Percentiles rank a stretch among this genome's conserved stretches.
These are phyloP conservation scores for Tyrannus savana DNA, from an alignment of 2,113 vertebrate genomes.

Conservation along the genomic window DNA sequence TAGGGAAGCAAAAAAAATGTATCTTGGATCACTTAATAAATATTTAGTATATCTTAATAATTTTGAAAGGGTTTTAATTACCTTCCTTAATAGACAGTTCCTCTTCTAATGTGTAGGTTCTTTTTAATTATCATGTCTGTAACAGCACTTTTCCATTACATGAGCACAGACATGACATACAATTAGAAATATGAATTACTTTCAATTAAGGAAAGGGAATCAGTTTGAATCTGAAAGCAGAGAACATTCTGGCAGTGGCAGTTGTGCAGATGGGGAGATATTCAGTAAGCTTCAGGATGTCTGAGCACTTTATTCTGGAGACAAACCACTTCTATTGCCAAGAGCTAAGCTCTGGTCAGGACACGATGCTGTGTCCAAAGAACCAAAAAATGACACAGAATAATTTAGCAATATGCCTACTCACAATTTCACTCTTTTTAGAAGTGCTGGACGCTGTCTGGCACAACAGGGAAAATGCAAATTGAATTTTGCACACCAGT, in stretches of 20 bases:
- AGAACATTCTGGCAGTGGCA: not conserved
- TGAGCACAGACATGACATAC: not conserved
- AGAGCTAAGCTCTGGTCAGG: not conserved
- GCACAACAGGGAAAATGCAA: conserved; percentile 23
- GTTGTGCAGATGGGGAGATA: not conserved
- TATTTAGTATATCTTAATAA: not conserved
- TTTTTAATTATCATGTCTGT: not conserved
- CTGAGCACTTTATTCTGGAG: not conserved
- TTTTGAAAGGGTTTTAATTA: not conserved
- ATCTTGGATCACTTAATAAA: not conserved
- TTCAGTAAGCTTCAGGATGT: not conserved
- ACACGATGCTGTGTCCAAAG: not conserved
- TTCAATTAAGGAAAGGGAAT: not conserved
- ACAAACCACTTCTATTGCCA: not conserved
- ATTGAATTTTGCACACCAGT: conserved; percentile 15
- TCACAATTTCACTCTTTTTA: not conserved
- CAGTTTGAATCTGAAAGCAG: not conserved
- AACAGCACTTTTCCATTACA: not conserved
- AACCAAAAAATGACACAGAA: not conserved
- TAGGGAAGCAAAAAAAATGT: not conserved
- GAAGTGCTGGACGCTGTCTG: not conserved
- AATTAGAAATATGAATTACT: conserved; percentile 30
- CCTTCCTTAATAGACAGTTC: not conserved
- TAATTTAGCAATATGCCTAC: not conserved
- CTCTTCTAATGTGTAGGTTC: not conserved